phyloP scores from a whole-genome alignment of 2,888 invertebrate genomes.

The Glaucopsyche alexis region DNA sequence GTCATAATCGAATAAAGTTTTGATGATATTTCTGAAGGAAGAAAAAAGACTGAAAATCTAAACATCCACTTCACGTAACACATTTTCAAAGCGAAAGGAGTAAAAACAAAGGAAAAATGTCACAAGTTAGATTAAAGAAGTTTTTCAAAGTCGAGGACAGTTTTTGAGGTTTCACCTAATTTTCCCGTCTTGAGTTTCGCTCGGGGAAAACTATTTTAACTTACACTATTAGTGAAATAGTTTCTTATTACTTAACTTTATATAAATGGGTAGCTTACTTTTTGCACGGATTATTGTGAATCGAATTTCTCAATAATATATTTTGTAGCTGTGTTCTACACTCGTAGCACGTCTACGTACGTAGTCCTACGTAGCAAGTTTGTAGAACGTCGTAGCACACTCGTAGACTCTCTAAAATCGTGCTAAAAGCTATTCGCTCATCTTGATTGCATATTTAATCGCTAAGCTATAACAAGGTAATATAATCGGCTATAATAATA shows the following conservation, averaged over 20 bases:
- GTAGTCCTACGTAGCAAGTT: not conserved
- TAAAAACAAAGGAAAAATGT: slow-evolving; percentile 43
- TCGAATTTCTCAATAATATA: not conserved
- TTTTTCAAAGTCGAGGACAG: slow-evolving; percentile 45
- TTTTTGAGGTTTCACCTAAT: slow-evolving; percentile 28
- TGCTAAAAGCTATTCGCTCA: not conserved
- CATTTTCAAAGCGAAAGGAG: not conserved
- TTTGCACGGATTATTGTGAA: not conserved
- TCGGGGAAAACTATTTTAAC: slow-evolving; percentile 11
- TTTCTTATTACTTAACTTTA: slow-evolving; percentile 5
- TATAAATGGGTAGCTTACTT: slow-evolving; percentile 26
- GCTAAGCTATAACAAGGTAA: too few relatives aligned
- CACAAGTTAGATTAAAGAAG: slow-evolving; percentile 66
- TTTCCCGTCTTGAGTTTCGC: slow-evolving; percentile 23
- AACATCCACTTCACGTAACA: not conserved
- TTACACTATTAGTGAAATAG: slow-evolving; percentile 16
- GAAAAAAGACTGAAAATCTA: not conserved
- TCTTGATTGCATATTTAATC: too few relatives aligned
- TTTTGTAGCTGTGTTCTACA: not conserved
- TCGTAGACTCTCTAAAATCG: not conserved
- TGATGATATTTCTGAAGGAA: not conserved
- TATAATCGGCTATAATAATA: too few relatives aligned
- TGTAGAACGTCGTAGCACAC: not conserved
- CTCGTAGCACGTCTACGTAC: not conserved
- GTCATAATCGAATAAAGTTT: too few relatives aligned